Conservation (phyloP, 2,888 invertebrate species). For the Argyra leucocephala region DNA sequence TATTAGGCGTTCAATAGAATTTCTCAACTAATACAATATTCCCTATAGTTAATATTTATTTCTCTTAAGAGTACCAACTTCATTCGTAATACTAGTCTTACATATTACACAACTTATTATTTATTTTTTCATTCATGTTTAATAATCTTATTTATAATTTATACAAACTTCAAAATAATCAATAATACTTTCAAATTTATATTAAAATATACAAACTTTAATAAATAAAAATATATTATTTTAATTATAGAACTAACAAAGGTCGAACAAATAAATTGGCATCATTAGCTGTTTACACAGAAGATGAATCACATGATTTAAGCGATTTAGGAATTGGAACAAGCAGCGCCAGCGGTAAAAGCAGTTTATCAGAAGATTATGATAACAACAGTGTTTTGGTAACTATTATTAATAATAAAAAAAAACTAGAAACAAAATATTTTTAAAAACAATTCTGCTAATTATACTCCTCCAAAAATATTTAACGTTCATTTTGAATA, state of each 20-base stretch:
- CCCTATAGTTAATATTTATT: too few species aligned
- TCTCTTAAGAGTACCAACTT: too few species aligned
- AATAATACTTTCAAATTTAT: too few species aligned
- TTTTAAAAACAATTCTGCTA: neutral
- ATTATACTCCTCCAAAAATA: neutral
- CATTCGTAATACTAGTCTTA: too few species aligned
- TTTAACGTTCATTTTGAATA: too few species aligned
- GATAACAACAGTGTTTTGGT: slow-evolving; percentile 56
- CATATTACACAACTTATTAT: too few species aligned
- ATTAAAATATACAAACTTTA: too few species aligned
- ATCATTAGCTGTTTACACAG: slow-evolving; percentile 61
- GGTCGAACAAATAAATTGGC: slow-evolving; percentile 51
- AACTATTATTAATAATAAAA: slow-evolving; percentile 39
- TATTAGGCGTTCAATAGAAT: too few species aligned
- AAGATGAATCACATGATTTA: slow-evolving; percentile 73
- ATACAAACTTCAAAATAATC: too few species aligned
- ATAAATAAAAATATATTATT: neutral
- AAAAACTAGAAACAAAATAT: neutral
- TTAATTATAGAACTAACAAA: slow-evolving; percentile 28
- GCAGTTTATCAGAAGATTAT: slow-evolving; percentile 56
- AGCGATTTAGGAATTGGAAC: slow-evolving; percentile 72
- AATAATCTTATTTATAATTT: too few species aligned
- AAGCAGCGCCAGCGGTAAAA: slow-evolving; percentile 52
- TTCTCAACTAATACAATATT: too few species aligned
- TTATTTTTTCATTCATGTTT: too few species aligned